A percentile compares a stretch with the other conserved stretches of the same genome.
Conservation (phyloP, 2,797 vertebrate genomes). For the Neosilurus hyrtlii region DNA sequence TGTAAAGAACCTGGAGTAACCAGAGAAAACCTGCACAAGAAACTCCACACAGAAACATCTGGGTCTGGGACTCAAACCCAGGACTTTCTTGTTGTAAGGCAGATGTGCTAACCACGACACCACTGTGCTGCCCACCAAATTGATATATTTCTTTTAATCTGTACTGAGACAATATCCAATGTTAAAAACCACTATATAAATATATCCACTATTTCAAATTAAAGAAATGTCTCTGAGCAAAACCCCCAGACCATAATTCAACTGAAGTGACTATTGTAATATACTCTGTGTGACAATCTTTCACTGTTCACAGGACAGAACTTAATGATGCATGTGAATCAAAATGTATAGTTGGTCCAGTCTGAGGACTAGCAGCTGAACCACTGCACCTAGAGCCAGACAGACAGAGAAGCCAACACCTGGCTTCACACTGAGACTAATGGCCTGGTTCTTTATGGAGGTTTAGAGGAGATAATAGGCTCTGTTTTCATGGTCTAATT, state of each 20-base stretch:
- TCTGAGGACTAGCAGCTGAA: conserved; percentile 39
- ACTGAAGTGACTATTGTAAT: conserved; percentile 23
- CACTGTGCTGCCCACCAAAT: too few relatives aligned
- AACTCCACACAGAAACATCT: too few relatives aligned
- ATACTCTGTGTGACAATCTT: conserved; percentile 25
- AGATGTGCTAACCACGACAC: too few relatives aligned
- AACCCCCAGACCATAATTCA: conserved; percentile 23
- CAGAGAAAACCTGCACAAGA: too few relatives aligned
- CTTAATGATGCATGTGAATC: conserved; percentile 26
- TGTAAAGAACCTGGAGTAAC: too few relatives aligned
- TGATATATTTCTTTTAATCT: too few relatives aligned
- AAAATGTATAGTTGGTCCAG: conserved; percentile 26
- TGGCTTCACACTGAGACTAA: conserved; percentile 35
- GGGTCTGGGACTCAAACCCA: too few relatives aligned
- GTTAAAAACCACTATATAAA: too few relatives aligned
- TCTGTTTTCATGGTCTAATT: conserved; percentile 41
- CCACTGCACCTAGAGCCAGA: conserved; percentile 41
- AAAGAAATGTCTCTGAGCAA: too few relatives aligned
- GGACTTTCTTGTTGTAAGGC: too few relatives aligned
- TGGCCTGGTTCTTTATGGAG: conserved; percentile 26
- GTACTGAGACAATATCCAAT: too few relatives aligned
- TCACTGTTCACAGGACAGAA: conserved; percentile 33
- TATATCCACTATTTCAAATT: too few relatives aligned
- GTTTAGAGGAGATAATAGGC: conserved; percentile 36
- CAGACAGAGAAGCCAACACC: conserved; percentile 32